phyloP scores from a whole-genome alignment of 2,113 vertebrate species.

The Gopherus flavomarginatus region DNA sequence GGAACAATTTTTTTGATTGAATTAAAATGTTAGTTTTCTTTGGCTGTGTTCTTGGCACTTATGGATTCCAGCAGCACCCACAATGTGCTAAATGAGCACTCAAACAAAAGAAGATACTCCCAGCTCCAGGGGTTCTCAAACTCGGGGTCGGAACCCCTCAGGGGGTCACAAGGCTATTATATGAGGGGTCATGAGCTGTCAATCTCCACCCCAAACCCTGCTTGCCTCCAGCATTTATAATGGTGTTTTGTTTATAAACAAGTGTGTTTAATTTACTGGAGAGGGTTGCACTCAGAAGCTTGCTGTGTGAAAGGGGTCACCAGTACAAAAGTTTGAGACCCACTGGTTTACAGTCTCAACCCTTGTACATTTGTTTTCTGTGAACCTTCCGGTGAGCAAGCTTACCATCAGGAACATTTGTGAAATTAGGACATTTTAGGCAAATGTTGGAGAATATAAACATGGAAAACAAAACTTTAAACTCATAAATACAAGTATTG shows the following conservation, averaged over 20 bases:
- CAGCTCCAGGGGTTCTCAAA: not conserved
- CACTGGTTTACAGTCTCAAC: not conserved
- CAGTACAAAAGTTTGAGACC: not conserved
- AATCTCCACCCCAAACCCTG: too few relatives aligned
- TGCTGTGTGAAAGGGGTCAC: too few relatives aligned
- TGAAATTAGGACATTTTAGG: not conserved
- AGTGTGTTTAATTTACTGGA: too few relatives aligned
- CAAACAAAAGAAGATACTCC: accelerated
- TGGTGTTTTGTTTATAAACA: too few relatives aligned
- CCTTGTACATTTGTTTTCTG: not conserved
- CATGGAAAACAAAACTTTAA: not conserved
- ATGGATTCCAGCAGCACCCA: not conserved
- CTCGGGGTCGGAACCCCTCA: too few relatives aligned
- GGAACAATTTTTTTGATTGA: not conserved
- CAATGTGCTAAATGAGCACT: not conserved
- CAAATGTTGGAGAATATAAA: not conserved
- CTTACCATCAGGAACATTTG: not conserved
- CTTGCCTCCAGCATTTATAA: too few relatives aligned
- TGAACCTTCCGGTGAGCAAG: accelerated
- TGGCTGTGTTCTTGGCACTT: not conserved
- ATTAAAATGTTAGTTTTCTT: not conserved
- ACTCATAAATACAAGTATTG: not conserved
- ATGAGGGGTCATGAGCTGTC: too few relatives aligned
- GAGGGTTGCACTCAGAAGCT: too few relatives aligned
- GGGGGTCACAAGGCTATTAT: too few relatives aligned